Evolutionary conservation across 2,797 vertebrate genomes (phyloP).

Genomic region (Cottoperca gobio): DNA sequence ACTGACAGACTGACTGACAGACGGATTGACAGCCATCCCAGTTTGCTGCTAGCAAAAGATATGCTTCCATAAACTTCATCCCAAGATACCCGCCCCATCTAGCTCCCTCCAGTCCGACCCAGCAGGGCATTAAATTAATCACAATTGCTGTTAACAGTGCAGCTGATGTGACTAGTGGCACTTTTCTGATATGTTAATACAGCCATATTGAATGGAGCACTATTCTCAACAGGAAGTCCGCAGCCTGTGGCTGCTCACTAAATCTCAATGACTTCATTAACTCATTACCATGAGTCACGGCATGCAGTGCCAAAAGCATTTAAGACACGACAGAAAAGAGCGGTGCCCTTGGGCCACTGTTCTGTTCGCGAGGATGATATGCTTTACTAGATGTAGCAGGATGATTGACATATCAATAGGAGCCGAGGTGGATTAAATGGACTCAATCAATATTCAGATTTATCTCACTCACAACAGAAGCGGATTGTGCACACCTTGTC

Average conservation of each 20-base stretch:
- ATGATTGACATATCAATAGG: slow-evolving; percentile 79
- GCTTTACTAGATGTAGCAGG: slow-evolving; percentile 66
- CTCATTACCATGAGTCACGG: slow-evolving; percentile 76
- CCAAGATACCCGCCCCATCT: neutral
- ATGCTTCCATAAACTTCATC: slow-evolving; percentile 34
- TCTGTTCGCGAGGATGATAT: slow-evolving; percentile 51
- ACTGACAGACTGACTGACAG: too few species aligned
- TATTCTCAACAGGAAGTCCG: slow-evolving; percentile 62
- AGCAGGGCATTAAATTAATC: slow-evolving; percentile 48
- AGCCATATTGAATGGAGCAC: slow-evolving; percentile 59
- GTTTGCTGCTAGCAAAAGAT: too few species aligned
- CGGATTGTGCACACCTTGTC: slow-evolving; percentile 55
- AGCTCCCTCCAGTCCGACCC: slow-evolving; percentile 24
- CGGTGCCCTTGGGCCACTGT: slow-evolving; percentile 63
- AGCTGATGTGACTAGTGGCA: slow-evolving; percentile 53
- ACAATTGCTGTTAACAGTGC: slow-evolving; percentile 55
- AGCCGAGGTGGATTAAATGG: slow-evolving; percentile 67
- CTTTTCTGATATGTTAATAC: slow-evolving; percentile 74
- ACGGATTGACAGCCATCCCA: too few species aligned
- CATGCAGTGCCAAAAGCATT: slow-evolving; percentile 73
- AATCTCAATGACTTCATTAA: slow-evolving; percentile 80
- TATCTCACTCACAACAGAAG: slow-evolving; percentile 53
- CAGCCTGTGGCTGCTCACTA: slow-evolving; percentile 70
- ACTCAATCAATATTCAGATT: slow-evolving; percentile 77
- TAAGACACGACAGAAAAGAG: slow-evolving; percentile 68